phyloP scores from a whole-genome alignment of 2,113 vertebrate genomes.

The Urocolius indicus region DNA sequence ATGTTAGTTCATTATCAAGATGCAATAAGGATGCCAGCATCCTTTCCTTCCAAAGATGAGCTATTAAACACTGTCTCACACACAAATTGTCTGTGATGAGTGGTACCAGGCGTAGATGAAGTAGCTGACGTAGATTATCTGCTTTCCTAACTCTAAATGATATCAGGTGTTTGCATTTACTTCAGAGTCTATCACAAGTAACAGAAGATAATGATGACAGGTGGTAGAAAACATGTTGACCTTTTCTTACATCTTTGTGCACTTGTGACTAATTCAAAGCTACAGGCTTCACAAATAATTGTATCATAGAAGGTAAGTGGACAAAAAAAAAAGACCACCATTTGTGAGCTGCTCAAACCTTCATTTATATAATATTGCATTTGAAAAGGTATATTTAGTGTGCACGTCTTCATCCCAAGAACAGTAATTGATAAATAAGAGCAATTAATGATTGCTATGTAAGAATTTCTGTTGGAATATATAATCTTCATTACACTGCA shows the following conservation, averaged over 20 bases:
- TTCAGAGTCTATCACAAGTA: conserved; percentile 66
- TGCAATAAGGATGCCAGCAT: background rate
- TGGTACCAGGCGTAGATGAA: conserved; percentile 57
- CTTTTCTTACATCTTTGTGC: conserved; percentile 64
- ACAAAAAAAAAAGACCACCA: background rate
- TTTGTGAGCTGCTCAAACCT: background rate
- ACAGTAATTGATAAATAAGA: background rate
- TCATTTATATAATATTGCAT: background rate
- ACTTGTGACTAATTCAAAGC: conserved; percentile 26
- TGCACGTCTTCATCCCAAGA: background rate
- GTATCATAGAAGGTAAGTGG: background rate
- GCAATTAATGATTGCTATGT: background rate
- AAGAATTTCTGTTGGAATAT: background rate
- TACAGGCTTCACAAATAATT: conserved; percentile 36
- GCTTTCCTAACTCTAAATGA: conserved; percentile 68
- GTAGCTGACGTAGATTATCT: conserved; percentile 47
- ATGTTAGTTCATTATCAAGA: background rate
- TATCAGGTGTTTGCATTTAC: conserved; percentile 66
- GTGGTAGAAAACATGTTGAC: conserved; percentile 55
- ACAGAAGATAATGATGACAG: conserved; percentile 67
- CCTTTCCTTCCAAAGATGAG: conserved; percentile 23
- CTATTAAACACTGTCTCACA: conserved; percentile 27
- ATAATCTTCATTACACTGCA: background rate
- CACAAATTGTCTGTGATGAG: conserved; percentile 14
- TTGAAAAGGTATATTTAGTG: background rate